phyloP scores from a whole-genome alignment of 2,797 vertebrate species.

The Scleropages formosus region DNA sequence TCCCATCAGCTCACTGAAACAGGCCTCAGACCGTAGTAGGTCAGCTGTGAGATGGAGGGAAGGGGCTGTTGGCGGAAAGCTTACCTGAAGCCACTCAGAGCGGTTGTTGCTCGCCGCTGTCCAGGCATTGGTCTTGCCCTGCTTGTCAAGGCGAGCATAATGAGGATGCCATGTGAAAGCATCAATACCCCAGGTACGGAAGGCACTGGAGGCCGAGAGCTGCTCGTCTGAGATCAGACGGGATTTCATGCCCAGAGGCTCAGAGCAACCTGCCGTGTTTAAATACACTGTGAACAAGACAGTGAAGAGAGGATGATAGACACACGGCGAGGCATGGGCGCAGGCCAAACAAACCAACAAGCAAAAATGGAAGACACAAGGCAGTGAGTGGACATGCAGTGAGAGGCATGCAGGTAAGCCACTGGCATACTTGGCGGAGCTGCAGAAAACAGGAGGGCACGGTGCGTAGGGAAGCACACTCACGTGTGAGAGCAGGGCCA shows the following conservation, averaged over 20 bases:
- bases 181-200: slow-evolving; percentile 86
- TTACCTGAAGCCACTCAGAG: slow-evolving; percentile 92
- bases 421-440: not conserved
- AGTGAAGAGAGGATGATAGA: slow-evolving; percentile 42
- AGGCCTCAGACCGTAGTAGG: not conserved
- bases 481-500: not conserved
- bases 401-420: not conserved
- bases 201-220: slow-evolving; percentile 85
- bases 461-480: slow-evolving; percentile 3
- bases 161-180: slow-evolving; percentile 89
- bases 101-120: slow-evolving; percentile 72
- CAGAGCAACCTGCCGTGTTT: slow-evolving; percentile 86
- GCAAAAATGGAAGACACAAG: not conserved
- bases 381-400: not conserved
- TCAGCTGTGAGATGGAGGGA: not conserved
- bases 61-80: not conserved
- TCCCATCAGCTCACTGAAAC: not conserved
- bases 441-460: not conserved
- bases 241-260: slow-evolving; percentile 89
- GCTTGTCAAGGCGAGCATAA: slow-evolving; percentile 85
- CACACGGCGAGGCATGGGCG: not conserved
- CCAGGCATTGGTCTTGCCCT: slow-evolving; percentile 94
- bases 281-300: slow-evolving; percentile 73
- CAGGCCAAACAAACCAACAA: slow-evolving; percentile 29
- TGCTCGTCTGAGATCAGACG: slow-evolving; percentile 77